These are phyloP conservation scores for Periplaneta americana DNA, from an alignment of 1,140 invertebrate species.

Conservation along the genomic window DNA sequence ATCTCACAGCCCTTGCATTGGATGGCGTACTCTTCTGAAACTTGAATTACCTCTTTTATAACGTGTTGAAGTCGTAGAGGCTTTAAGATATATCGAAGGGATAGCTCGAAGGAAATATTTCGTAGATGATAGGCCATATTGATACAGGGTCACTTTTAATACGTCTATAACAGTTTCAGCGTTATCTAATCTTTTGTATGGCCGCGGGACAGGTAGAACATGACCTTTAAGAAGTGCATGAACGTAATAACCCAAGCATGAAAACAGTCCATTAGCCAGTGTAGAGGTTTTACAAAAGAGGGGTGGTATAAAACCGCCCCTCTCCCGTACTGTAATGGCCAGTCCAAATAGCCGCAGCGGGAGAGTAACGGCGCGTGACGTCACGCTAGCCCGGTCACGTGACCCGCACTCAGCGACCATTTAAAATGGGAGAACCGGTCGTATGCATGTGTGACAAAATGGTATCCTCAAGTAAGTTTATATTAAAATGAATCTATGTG, in stretches of 20 bases:
- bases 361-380: conserved; percentile 9
- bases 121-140: background rate
- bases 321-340: background rate
- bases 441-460: background rate
- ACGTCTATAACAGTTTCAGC: background rate
- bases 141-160: background rate
- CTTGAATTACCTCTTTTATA: too few species aligned
- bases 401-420: conserved; percentile 7
- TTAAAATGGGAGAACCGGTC: background rate
- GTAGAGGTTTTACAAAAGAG: background rate
- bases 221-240: background rate
- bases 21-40: too few species aligned
- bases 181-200: background rate
- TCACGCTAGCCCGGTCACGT: conserved; percentile 12
- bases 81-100: background rate
- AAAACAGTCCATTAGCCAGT: conserved; percentile 9
- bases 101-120: background rate
- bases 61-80: background rate
- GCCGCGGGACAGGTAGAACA: background rate
- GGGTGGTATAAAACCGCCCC: background rate
- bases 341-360: background rate
- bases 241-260: background rate
- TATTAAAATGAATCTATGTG: background rate
- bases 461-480: background rate
- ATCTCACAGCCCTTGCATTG: too few species aligned